Conservation (phyloP, 2,113 vertebrate genomes). For the Okapia johnstoni region DNA sequence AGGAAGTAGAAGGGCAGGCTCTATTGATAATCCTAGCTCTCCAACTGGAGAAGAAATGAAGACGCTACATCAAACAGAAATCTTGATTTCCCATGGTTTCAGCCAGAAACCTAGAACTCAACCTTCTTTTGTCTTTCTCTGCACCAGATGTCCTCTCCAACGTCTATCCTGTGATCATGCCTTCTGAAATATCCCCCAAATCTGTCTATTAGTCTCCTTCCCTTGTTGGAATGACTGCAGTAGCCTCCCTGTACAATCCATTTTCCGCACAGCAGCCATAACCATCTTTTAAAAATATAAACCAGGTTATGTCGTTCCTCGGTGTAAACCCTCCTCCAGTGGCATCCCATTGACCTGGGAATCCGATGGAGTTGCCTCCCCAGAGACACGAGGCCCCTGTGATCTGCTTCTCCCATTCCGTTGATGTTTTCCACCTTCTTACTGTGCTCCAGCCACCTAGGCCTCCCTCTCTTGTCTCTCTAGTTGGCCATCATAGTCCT, state of each 20-base stretch:
- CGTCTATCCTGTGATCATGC: background rate
- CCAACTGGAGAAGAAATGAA: background rate
- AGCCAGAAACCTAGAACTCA: background rate
- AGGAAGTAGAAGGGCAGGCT: background rate
- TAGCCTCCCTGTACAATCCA: background rate
- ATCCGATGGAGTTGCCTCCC: background rate
- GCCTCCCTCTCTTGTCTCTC: background rate
- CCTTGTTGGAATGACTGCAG: background rate
- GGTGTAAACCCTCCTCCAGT: background rate
- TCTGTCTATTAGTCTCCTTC: background rate
- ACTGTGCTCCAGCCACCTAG: background rate
- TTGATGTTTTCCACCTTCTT: background rate
- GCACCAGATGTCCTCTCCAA: background rate
- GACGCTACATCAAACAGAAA: background rate
- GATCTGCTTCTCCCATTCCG: background rate
- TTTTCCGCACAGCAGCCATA: background rate
- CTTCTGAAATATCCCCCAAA: background rate
- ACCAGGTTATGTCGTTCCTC: background rate
- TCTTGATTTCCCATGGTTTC: background rate
- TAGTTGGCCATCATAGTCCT: fast-evolving
- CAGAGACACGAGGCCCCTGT: fast-evolving
- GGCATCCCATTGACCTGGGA: background rate
- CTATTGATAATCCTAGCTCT: background rate
- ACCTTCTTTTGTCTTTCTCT: background rate
- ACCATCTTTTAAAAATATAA: background rate